These are phyloP conservation scores for Alethe castanea DNA, from an alignment of 2,113 vertebrate genomes.

Conservation along the genomic window DNA sequence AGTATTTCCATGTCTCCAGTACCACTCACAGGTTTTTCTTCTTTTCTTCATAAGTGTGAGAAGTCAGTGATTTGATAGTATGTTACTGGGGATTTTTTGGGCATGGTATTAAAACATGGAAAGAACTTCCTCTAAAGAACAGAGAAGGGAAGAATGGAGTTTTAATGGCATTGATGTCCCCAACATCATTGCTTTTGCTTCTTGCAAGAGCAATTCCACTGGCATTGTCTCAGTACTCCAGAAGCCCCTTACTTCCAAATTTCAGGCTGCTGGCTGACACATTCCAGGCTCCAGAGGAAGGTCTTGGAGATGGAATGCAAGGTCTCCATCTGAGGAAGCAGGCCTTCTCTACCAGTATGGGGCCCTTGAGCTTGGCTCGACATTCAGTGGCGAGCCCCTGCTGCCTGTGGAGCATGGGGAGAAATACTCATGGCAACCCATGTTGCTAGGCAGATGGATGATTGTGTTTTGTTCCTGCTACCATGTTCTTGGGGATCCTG, in stretches of 20 bases:
- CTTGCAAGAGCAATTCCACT: not conserved
- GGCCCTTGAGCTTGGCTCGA: not conserved
- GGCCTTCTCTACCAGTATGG: not conserved
- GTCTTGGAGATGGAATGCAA: not conserved
- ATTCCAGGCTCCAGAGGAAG: not conserved
- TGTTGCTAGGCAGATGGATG: constrained; percentile 68
- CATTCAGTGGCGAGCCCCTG: not conserved
- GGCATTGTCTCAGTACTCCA: not conserved
- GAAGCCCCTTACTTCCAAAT: not conserved
- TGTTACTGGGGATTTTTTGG: not conserved
- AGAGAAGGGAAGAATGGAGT: not conserved
- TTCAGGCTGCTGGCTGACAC: not conserved
- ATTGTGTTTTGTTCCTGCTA: constrained; percentile 51
- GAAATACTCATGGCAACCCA: constrained; percentile 47
- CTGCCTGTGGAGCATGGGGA: not conserved
- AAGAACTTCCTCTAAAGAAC: not conserved
- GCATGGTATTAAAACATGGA: not conserved
- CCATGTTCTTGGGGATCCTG: constrained; percentile 37
- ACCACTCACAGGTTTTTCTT: not conserved
- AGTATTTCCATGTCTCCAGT: not conserved
- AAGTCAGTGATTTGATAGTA: not conserved
- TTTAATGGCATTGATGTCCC: not conserved
- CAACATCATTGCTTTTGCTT: not conserved
- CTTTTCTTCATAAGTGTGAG: not conserved
- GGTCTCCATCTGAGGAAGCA: not conserved